A percentile compares a stretch with the other conserved stretches of the same genome.
Conservation (phyloP, 2,113 vertebrate genomes). For the Mus pahari region DNA sequence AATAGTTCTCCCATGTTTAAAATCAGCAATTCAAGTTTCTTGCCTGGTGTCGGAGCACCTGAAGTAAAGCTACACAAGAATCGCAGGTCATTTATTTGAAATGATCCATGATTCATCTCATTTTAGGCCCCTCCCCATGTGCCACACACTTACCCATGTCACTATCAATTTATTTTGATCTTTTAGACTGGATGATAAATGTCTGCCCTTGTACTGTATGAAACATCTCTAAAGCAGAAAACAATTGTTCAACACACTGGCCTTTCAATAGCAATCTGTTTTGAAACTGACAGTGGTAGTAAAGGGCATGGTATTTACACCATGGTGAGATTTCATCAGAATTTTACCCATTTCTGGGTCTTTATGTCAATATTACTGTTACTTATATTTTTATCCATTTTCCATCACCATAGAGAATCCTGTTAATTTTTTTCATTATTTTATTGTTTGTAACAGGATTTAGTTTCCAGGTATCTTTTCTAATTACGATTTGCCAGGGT, state of each 20-base stretch:
- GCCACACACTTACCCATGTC: background rate
- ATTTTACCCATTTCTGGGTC: constrained; percentile 51
- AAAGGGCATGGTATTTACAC: constrained; percentile 38
- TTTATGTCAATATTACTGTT: background rate
- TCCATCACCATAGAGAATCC: background rate
- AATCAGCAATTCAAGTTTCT: background rate
- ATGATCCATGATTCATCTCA: background rate
- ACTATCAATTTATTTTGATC: background rate
- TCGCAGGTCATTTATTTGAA: background rate
- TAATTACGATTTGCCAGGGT: background rate
- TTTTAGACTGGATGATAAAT: background rate
- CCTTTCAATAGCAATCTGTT: constrained; percentile 41
- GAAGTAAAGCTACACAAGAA: background rate
- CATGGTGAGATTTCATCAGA: background rate
- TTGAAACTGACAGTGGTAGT: background rate
- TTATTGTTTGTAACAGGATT: background rate
- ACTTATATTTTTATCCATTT: constrained; percentile 3
- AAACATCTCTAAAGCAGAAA: constrained; percentile 38
- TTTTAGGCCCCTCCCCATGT: background rate
- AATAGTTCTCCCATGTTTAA: constrained; percentile 2
- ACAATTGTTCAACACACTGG: background rate
- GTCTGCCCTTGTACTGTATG: background rate
- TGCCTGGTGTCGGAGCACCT: background rate
- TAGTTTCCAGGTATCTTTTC: background rate
- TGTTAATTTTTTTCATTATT: background rate